Base-by-base conservation (phyloP, 2,888 invertebrate species). In the Melanotus villosus region DNA sequence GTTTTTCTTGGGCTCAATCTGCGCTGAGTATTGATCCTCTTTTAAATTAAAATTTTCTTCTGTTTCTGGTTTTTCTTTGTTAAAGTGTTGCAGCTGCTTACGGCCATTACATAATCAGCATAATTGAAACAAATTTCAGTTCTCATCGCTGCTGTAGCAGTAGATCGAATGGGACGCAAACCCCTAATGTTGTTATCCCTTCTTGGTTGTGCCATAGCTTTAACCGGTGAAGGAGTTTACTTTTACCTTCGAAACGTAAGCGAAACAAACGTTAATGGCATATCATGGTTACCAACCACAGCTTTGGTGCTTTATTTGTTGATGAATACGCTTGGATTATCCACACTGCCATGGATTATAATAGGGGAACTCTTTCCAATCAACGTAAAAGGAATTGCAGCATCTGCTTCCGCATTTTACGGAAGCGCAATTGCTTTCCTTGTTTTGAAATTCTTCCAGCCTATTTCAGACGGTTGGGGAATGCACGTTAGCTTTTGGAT, bases 311-410 rank as follows among this genome's bases (percentile, higher is more conserved):
- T 87, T 6, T 90, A 90, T 76, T 89, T 89, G 52, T 78, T 90
- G 1, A 80, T 89, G n/a, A 89, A 89, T 57, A 87, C 89, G 0
- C 79, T 88, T 2, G 91, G 91, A 0, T 82, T 90, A 26, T 89
- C 88, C 0, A 90, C 89, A 19, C 76, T 90, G 26, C 87, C 90
- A 0, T 90, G 89, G 70, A 87, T 90, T 72, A 85, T 90, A 84
- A 87, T 90, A 76, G 89, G 90, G 0, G 91, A 91, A 78, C 75
- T 90, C 2, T 91, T 90, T 75, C 89, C 90, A 0, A 89, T 89
- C 0, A 90, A 89, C 70, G 88, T 90, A 0, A 90, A 90, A 77
- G 88, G 88, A 0, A 84, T 86, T 0, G 90, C 90, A 0, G 89
- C 90, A 0, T 89, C 89, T 4, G 72, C 87, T 1, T 88, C 88